Percentiles rank a stretch among this genome's conserved stretches.
phyloP scores from a whole-genome alignment of 2,888 invertebrate species.

The Herminia tarsipennalis region DNA sequence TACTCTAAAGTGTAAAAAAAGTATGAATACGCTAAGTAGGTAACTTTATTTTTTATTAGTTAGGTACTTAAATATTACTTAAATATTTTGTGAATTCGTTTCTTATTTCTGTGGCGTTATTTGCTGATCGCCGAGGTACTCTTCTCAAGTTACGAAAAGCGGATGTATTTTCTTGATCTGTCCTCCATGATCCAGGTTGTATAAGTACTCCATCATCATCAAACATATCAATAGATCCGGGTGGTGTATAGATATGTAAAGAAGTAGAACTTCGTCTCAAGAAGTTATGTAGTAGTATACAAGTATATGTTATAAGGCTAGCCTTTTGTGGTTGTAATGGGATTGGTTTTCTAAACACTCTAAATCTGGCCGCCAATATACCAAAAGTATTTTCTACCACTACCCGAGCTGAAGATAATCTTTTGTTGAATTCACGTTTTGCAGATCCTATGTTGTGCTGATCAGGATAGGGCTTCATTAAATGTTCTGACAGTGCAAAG shows the following conservation, averaged over 20 bases:
- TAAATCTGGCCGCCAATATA: too few relatives aligned
- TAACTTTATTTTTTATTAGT: neutral
- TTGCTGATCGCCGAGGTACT: conserved; percentile 23
- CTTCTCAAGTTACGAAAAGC: conserved; percentile 22
- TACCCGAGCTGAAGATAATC: conserved; percentile 15
- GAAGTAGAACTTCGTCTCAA: conserved; percentile 35
- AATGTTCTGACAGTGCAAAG: conserved; percentile 27
- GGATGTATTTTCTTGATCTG: conserved; percentile 12
- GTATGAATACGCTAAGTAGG: conserved; percentile 11
- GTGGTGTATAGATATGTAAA: conserved; percentile 30
- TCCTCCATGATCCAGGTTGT: conserved; percentile 6
- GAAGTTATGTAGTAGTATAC: conserved; percentile 31
- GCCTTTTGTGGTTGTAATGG: conserved; percentile 22
- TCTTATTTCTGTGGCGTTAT: conserved; percentile 27
- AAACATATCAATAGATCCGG: conserved; percentile 32
- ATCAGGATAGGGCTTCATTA: neutral
- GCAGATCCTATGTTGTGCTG: neutral
- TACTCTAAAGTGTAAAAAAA: too few relatives aligned
- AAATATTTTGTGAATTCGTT: conserved; percentile 38
- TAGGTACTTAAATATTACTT: conserved; percentile 1
- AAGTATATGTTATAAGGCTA: conserved; percentile 21
- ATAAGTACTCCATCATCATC: conserved; percentile 11
- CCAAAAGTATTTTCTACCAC: too few relatives aligned
- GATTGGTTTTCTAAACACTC: too few relatives aligned
- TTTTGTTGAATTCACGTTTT: neutral